A percentile compares a stretch with the other conserved stretches of the same genome.
phyloP scores from a whole-genome alignment of 2,113 vertebrate genomes.

The Australoheros scitulus region DNA sequence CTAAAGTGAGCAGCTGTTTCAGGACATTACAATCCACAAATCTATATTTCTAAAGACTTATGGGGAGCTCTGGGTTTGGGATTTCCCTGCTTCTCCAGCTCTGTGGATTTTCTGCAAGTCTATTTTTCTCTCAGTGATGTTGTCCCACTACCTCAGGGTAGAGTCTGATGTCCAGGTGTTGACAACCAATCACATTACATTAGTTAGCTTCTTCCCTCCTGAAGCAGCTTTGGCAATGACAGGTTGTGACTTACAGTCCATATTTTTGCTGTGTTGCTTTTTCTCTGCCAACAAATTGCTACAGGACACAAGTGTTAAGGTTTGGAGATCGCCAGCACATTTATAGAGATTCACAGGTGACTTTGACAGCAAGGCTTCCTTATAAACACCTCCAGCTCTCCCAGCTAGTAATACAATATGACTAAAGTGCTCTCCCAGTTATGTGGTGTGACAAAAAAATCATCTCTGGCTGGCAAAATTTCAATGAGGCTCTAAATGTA shows the following conservation, averaged over 20 bases:
- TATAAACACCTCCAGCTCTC: conserved; percentile 11
- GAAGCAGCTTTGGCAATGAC: background rate
- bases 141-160: background rate
- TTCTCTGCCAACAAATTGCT: background rate
- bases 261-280: background rate
- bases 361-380: background rate
- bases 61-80: background rate
- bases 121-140: background rate
- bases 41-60: background rate
- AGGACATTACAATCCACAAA: no score
- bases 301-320: background rate
- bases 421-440: background rate
- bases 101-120: background rate
- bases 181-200: conserved; percentile 24
- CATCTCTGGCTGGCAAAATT: background rate
- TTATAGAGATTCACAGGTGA: background rate
- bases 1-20: no score
- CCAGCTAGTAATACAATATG: background rate
- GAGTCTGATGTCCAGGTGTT: conserved; percentile 17
- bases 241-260: conserved; percentile 6
- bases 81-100: background rate
- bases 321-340: background rate
- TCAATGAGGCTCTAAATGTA: background rate
- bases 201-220: conserved; percentile 8
- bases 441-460: background rate